phyloP scores from a whole-genome alignment of 2,888 invertebrate species.

The Cephus spinipes region DNA sequence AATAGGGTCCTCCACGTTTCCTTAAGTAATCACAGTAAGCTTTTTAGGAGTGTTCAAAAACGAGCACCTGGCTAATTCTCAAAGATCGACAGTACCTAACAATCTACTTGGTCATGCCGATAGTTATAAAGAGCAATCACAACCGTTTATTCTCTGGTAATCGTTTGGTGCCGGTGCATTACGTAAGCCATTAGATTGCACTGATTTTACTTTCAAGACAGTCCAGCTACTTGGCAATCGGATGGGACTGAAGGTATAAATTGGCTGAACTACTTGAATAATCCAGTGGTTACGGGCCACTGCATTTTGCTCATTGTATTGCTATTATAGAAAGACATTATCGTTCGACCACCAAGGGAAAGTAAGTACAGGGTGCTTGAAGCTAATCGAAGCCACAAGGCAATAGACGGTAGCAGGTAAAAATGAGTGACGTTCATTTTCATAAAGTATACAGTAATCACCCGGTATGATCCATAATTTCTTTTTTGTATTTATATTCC shows the following conservation, averaged over 20 bases:
- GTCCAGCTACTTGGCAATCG: neutral
- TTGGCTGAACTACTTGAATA: neutral
- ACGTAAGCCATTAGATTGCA: neutral
- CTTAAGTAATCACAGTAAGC: neutral
- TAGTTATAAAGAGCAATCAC: neutral
- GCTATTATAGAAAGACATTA: neutral
- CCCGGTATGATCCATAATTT: neutral
- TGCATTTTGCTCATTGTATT: neutral
- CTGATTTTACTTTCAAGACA: constrained; percentile 3
- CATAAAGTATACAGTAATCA: neutral
- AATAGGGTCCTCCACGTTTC: neutral
- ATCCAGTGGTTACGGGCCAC: neutral
- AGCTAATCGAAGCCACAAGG: neutral
- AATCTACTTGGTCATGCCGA: neutral
- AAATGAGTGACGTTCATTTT: neutral
- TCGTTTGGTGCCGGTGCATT: neutral
- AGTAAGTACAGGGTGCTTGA: neutral
- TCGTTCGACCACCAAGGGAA: neutral
- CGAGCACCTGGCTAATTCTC: neutral
- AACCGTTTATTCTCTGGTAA: neutral
- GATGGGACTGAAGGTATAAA: neutral
- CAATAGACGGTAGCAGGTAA: neutral
- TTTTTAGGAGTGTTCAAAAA: neutral
- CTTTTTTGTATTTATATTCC: neutral
- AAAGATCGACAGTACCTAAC: neutral